Conservation (phyloP, 1,140 invertebrate genomes). For the Limonius californicus region DNA sequence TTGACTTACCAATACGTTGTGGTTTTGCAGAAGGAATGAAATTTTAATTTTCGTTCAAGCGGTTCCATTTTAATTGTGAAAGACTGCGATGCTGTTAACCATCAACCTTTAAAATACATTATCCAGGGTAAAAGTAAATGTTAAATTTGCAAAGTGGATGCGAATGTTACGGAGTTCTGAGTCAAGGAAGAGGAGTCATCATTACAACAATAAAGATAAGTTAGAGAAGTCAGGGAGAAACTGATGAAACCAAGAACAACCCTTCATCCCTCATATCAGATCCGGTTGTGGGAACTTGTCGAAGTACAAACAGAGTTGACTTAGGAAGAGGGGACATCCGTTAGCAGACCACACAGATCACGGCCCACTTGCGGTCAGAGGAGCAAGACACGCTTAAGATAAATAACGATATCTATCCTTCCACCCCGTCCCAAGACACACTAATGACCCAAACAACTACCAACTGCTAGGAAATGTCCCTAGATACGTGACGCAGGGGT, state of each 20-base stretch:
- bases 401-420: conserved; percentile 45
- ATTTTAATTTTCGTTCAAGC: too few species aligned
- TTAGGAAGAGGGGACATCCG: conserved; percentile 36
- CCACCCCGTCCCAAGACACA: conserved; percentile 36
- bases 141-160: too few species aligned
- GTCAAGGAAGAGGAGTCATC: not conserved
- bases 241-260: conserved; percentile 39
- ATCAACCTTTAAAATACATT: too few species aligned
- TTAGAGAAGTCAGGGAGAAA: conserved; percentile 23
- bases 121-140: too few species aligned
- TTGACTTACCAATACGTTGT: too few species aligned
- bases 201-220: conserved; percentile 17
- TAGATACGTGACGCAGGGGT: conserved; percentile 36
- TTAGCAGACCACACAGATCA: conserved; percentile 41
- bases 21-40: too few species aligned
- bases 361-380: conserved; percentile 42
- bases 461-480: conserved; percentile 36
- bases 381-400: conserved; percentile 42
- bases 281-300: conserved; percentile 41
- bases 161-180: too few species aligned
- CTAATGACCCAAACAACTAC: conserved; percentile 44
- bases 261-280: conserved; percentile 43
- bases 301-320: conserved; percentile 44
- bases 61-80: too few species aligned
- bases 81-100: too few species aligned